Evolutionary conservation across 1,140 invertebrate genomes (phyloP), one percentile per base, ranked within the genome.

Genomic region (Ganaspis sp.): DNA sequence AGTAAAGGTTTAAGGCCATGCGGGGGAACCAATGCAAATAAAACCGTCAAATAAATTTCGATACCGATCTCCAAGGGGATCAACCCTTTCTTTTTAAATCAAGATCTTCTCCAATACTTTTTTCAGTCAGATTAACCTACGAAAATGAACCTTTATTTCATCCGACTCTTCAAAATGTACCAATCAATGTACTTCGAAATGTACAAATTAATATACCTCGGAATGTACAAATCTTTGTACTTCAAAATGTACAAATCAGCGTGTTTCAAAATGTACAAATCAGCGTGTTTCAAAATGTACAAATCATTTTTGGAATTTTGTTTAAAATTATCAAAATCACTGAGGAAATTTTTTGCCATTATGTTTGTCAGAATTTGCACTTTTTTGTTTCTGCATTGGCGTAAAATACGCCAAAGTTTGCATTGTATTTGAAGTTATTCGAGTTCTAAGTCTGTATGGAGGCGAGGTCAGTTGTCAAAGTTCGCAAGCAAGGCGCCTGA

Each of bases 11-110:
- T 83, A 83, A 82, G 83, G 79, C 81, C 81, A 84, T 84, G 69
- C 72, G 23, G 80, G 82, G 76, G 82, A 86, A 84, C 82, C 86
- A 78, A 88, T 87, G 85, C 84, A 87, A 91, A 89, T 90, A 87
- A 89, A 88, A 85, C 79, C 81, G 85, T 88, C 85, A 86, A 90
- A 90, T 89, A 89, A 90, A 91, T 88, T 85, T 90, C 83, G 85
- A 91, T 91, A 90, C 89, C 83, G 88, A 90, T 90, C 87, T 87
- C 76, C 72, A 78, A 83, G 82, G 78, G 80, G 77, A 80, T 75
- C 78, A 83, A 83, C 82, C 82, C 82, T 83, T 83, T 83, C 78
- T 83, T 83, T 81, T 77, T 77, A 78, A 78, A 80, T 83, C 82
- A 83, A 84, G 82, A 84, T 81, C 76, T 74, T 80, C 80, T 75